A percentile compares a stretch with the other conserved stretches of the same genome.
Evolutionary conservation across 2,888 invertebrate species (phyloP).

Genomic region (Philhelius pedissequus): DNA sequence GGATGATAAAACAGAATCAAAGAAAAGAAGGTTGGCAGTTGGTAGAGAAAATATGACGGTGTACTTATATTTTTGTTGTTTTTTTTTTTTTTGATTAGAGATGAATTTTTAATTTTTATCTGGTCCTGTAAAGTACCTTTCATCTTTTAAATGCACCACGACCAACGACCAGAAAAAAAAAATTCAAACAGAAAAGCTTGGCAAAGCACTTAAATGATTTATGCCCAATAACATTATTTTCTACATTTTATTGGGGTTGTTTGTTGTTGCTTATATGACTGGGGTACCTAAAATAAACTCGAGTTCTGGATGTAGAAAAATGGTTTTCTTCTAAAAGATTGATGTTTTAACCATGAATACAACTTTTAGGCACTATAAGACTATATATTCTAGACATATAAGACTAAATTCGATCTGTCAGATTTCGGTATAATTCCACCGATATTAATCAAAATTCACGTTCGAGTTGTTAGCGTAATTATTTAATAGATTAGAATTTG

Average conservation of each 20-base stretch:
- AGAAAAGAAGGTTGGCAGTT: background rate
- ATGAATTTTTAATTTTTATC: conserved; percentile 68
- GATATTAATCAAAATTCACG: too few relatives aligned
- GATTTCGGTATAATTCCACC: too few relatives aligned
- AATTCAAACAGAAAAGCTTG: conserved; percentile 21
- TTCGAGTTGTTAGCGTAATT: too few relatives aligned
- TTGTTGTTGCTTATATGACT: background rate
- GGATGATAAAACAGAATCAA: background rate
- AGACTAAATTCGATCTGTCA: too few relatives aligned
- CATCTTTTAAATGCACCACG: conserved; percentile 57
- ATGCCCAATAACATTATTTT: conserved; percentile 41
- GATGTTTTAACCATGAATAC: background rate
- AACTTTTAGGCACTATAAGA: too few relatives aligned
- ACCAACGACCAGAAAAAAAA: conserved; percentile 30
- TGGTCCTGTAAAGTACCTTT: conserved; percentile 61
- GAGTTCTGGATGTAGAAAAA: background rate
- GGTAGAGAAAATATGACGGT: background rate
- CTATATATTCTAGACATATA: too few relatives aligned
- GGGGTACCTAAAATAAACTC: background rate
- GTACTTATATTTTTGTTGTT: background rate
- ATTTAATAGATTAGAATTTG: too few relatives aligned
- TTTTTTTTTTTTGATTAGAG: conserved; percentile 58
- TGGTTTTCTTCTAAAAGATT: background rate
- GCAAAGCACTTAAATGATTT: conserved; percentile 45
- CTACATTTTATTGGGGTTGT: background rate